Evolutionary conservation across 2,113 vertebrate genomes (phyloP).

Genomic region (Rhizomys pruinosus): DNA sequence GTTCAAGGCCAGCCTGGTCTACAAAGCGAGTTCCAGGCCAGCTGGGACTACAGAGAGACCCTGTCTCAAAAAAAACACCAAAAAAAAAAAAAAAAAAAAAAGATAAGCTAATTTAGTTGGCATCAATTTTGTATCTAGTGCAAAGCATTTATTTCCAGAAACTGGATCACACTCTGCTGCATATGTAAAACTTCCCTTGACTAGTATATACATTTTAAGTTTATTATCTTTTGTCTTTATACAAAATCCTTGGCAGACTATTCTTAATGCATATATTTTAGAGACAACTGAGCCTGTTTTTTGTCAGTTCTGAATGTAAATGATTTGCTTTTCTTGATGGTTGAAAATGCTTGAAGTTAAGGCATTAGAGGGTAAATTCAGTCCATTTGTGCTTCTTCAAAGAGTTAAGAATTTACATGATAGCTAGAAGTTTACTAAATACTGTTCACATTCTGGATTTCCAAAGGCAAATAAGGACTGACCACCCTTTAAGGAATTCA

Average conservation of each 20-base stretch:
- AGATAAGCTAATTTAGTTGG: slow-evolving; percentile 52
- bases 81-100: too few species aligned
- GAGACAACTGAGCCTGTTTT: slow-evolving; percentile 76
- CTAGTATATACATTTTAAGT: slow-evolving; percentile 75
- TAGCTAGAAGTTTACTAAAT: slow-evolving; percentile 72
- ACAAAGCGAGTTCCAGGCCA: too few species aligned
- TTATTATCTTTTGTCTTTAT: slow-evolving; percentile 80
- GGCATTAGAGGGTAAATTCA: slow-evolving; percentile 66
- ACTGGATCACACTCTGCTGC: slow-evolving; percentile 51
- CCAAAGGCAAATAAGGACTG: slow-evolving; percentile 60
- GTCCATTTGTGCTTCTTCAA: slow-evolving; percentile 75
- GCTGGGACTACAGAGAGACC: too few species aligned
- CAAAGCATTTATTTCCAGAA: slow-evolving; percentile 65
- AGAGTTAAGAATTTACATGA: slow-evolving; percentile 74
- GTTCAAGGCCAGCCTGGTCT: too few species aligned
- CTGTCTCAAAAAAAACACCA: too few species aligned
- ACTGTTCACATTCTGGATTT: slow-evolving; percentile 62
- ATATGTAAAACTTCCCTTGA: slow-evolving; percentile 62
- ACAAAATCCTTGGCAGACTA: slow-evolving; percentile 69
- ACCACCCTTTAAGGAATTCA: slow-evolving; percentile 48
- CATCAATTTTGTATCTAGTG: slow-evolving; percentile 62
- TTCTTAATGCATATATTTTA: slow-evolving; percentile 68
- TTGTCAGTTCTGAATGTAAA: slow-evolving; percentile 78
- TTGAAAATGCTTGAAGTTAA: slow-evolving; percentile 70
- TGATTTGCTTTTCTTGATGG: slow-evolving; percentile 71